Base-by-base conservation (phyloP, 2,113 vertebrate species). In the Apteryx owenii region DNA sequence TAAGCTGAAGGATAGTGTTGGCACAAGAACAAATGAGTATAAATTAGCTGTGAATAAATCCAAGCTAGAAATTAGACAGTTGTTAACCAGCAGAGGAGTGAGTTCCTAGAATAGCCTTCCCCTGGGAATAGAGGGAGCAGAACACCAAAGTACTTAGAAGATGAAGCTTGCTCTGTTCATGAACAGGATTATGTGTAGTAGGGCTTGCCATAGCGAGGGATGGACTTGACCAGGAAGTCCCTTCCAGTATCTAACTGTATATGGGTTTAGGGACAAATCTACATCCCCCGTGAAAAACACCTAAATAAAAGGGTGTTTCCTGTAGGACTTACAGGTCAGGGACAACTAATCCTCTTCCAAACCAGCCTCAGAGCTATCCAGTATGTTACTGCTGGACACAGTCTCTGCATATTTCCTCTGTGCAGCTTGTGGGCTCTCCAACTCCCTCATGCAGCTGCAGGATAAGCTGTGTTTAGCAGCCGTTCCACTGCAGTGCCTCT, bases 21-120 rank as follows among this genome's bases (percentile, higher is more conserved):
- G 93, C 96, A 96, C 3, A 3, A 89, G 91, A 97, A 96, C 84
- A 97, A 85, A 89, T 96, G 70, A 89, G 80, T 82, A 65, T 72
- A 85, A 96, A 94, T 95, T 93, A 70, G 66, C 89, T 66, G 82
- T 58, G 75, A 93, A 95, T 95, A 96, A 97, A 94, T 88, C 0
- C 0, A 72, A 96, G 79, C 84, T 85, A 82, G 70, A 96, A 96
- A 96, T 96, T 56, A 91, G 29, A 58, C 56, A 33, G 77, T 96
- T 97, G 70, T 46, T 97, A 94, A 93, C 84, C 73, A 69, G 38
- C 81, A 89, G 73, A 96, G 65, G 87, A 91, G 73, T 60, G 84
- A 91, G 78, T 95, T 97, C 70, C 66, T 88, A 72, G 70, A 93
- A 85, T 78, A 14, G 10, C 38, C 33, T 72, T 94, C 84, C 75